Conservation (phyloP, 2,888 invertebrate species). For the Synanthedon formicaeformis region DNA sequence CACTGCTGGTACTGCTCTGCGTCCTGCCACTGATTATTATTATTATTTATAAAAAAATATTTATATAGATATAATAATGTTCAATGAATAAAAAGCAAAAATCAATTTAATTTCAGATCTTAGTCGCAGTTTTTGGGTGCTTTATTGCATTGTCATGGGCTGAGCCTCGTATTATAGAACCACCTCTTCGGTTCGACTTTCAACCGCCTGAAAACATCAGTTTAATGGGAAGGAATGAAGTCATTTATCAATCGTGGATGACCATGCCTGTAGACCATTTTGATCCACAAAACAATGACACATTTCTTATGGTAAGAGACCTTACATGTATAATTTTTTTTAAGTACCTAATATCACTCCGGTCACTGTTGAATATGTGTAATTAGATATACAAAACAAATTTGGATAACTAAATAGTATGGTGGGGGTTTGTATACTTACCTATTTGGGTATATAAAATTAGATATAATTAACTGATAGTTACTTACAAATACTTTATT, state of each 20-base stretch:
- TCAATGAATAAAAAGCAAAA: too few species aligned
- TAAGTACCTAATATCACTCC: too few species aligned
- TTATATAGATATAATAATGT: too few species aligned
- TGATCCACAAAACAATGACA: conserved; percentile 55
- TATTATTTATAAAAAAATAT: too few species aligned
- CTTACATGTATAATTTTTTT: not conserved
- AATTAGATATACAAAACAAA: too few species aligned
- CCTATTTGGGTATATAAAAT: too few species aligned
- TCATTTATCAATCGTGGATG: conserved; percentile 51
- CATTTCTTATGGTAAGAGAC: conserved; percentile 65
- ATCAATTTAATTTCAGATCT: conserved; percentile 20
- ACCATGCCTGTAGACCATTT: conserved; percentile 71
- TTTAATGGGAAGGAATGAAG: conserved; percentile 14
- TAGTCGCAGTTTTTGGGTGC: conserved; percentile 15
- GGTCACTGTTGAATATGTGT: too few species aligned
- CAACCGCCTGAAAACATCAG: conserved; percentile 43
- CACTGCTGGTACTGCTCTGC: too few species aligned
- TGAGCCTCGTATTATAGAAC: conserved; percentile 24
- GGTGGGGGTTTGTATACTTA: too few species aligned
- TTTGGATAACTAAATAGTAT: too few species aligned
- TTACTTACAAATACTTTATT: not conserved
- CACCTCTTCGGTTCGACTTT: conserved; percentile 44
- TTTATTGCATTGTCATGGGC: conserved; percentile 22
- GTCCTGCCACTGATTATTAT: too few species aligned
- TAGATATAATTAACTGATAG: too few species aligned